A percentile compares a stretch with the other conserved stretches of the same genome.
These are phyloP conservation scores for Aramus guarauna DNA, from an alignment of 2,113 vertebrate species.

Conservation along the genomic window DNA sequence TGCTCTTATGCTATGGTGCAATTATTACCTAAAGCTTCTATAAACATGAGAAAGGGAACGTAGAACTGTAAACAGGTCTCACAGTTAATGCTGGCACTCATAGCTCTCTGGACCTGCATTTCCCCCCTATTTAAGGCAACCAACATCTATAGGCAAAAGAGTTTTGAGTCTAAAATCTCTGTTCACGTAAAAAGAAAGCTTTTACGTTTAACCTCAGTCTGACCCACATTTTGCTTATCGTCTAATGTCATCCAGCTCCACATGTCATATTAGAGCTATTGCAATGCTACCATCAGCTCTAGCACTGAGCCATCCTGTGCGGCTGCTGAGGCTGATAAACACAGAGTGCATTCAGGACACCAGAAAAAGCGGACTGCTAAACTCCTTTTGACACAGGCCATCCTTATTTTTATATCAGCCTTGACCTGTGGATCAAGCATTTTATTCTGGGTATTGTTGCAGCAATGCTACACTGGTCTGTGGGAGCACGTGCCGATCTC, in stretches of 20 bases:
- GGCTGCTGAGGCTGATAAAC: neutral
- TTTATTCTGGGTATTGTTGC: neutral
- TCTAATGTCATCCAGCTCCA: neutral
- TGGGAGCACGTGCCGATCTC: neutral
- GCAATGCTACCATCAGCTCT: neutral
- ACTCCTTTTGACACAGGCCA: neutral
- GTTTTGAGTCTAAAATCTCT: neutral
- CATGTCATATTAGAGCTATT: accelerated
- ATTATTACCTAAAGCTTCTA: neutral
- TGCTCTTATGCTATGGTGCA: neutral
- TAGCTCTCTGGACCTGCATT: neutral
- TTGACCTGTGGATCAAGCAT: neutral
- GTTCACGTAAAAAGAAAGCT: neutral
- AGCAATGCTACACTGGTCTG: neutral
- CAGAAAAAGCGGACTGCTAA: neutral
- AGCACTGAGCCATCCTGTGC: neutral
- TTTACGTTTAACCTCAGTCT: neutral
- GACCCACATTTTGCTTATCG: neutral
- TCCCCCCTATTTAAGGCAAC: neutral
- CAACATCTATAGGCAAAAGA: neutral
- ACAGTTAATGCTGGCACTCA: neutral
- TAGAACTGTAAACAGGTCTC: neutral
- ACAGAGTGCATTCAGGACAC: neutral
- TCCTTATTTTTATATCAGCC: neutral
- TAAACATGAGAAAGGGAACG: neutral